Conservation (phyloP, 1,140 invertebrate species). For the Drosophila sechellia region DNA sequence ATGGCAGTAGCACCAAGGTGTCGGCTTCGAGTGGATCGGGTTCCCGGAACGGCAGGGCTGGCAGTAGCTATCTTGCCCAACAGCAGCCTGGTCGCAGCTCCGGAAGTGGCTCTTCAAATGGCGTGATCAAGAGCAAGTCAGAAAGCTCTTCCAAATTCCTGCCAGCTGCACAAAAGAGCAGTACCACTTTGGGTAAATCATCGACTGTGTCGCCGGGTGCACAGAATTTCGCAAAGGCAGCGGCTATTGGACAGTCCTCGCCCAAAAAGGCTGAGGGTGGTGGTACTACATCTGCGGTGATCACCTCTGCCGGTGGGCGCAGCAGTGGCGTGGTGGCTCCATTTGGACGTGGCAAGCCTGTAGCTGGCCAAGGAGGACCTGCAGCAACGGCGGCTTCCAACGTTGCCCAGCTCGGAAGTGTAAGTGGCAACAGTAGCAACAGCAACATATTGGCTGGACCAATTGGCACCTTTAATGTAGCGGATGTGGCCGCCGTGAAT, state of each 20-base stretch:
- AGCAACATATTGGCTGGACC: constrained; percentile 79
- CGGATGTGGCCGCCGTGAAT: constrained; percentile 80
- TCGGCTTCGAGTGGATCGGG: constrained; percentile 28
- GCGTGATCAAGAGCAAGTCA: constrained; percentile 45
- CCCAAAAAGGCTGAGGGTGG: constrained; percentile 67
- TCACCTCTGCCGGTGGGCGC: constrained; percentile 44
- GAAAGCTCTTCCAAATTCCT: constrained; percentile 44
- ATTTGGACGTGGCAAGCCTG: constrained; percentile 85
- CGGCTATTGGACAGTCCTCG: constrained; percentile 43
- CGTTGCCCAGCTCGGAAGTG: constrained; percentile 85
- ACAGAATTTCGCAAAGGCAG: constrained; percentile 60
- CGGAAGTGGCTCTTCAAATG: constrained; percentile 40
- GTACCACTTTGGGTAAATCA: constrained; percentile 31
- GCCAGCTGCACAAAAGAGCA: constrained; percentile 41
- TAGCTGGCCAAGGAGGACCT: constrained; percentile 38
- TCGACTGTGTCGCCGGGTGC: constrained; percentile 30
- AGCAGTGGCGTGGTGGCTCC: constrained; percentile 80
- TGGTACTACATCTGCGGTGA: neutral
- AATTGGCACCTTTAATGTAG: constrained; percentile 82
- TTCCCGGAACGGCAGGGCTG: constrained; percentile 39
- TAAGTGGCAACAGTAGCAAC: constrained; percentile 61
- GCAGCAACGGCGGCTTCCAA: constrained; percentile 38
- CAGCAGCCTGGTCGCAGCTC: constrained; percentile 35
- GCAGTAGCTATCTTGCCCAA: constrained; percentile 47
- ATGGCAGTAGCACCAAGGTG: constrained; percentile 49